A percentile compares a stretch with the other conserved stretches of the same genome.
These are phyloP conservation scores for Microplitis deprimator DNA, from an alignment of 2,888 invertebrate species.

Conservation along the genomic window DNA sequence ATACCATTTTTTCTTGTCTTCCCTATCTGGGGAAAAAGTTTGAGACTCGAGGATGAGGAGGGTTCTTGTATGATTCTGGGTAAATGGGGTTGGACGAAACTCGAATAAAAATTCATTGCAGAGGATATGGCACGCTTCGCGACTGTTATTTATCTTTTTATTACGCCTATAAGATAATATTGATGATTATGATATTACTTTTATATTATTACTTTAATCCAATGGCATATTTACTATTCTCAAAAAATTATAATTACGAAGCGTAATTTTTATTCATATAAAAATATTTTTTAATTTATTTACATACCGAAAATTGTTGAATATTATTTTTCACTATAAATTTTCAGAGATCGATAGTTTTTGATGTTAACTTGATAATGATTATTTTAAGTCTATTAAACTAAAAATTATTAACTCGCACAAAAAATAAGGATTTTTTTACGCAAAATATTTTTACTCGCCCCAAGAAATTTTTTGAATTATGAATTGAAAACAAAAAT, in stretches of 20 bases:
- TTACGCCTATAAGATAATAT: slow-evolving; percentile 27
- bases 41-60: slow-evolving; percentile 23
- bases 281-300: no score
- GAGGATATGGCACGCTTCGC: slow-evolving; percentile 30
- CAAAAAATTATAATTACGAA: no score
- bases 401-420: not conserved
- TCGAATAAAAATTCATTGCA: slow-evolving; percentile 40
- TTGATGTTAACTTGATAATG: no score
- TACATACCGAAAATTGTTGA: no score
- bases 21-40: slow-evolving; percentile 45
- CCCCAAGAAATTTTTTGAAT: no score
- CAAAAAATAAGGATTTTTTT: not conserved
- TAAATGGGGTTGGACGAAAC: slow-evolving; percentile 31
- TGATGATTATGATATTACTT: slow-evolving; percentile 15
- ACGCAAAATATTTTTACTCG: not conserved
- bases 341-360: no score
- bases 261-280: no score
- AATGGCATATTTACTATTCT: slow-evolving; percentile 4
- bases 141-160: slow-evolving; percentile 33
- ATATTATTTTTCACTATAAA: not conserved
- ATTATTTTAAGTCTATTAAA: not conserved
- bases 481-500: no score
- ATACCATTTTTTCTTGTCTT: slow-evolving; percentile 51
- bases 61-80: slow-evolving; percentile 33
- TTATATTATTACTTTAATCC: slow-evolving; percentile 10